Evolutionary conservation across 1,140 invertebrate species (phyloP).

Genomic region (Drosophila virilis): DNA sequence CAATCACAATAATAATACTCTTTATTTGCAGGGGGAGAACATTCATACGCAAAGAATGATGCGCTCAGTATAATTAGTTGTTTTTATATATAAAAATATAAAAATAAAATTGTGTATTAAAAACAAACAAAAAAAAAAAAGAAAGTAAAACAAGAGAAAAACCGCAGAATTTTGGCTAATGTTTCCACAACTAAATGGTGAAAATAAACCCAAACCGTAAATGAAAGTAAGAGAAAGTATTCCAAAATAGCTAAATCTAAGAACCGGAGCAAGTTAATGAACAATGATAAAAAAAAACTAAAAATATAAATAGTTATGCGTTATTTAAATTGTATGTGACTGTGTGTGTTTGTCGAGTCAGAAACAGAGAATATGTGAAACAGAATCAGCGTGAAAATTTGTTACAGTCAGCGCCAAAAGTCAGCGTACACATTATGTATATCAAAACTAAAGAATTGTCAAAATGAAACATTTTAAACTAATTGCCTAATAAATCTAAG

Average conservation of each 20-base stretch:
- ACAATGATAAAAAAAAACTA: conserved; percentile 50
- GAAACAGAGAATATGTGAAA: conserved; percentile 34
- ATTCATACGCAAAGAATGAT: conserved; percentile 91
- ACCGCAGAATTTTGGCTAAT: conserved; percentile 51
- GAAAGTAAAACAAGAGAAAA: conserved; percentile 39
- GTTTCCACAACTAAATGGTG: conserved; percentile 52
- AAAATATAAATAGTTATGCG: conserved; percentile 65
- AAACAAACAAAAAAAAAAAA: conserved; percentile 34
- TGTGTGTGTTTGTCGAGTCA: conserved; percentile 65
- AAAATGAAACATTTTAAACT: conserved; percentile 51
- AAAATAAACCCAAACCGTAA: conserved; percentile 46
- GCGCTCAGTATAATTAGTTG: conserved; percentile 82
- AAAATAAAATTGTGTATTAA: conserved; percentile 75
- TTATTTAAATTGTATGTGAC: conserved; percentile 46
- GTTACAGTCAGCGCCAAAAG: conserved; percentile 56
- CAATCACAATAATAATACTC: conserved; percentile 27
- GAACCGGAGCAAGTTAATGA: conserved; percentile 73
- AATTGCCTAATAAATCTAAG: conserved; percentile 42
- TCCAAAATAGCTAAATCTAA: conserved; percentile 70
- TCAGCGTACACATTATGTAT: conserved; percentile 47
- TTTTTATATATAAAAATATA: conserved; percentile 81
- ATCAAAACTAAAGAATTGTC: conserved; percentile 47
- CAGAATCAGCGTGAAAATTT: conserved; percentile 47
- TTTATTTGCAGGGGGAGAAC: conserved; percentile 88
- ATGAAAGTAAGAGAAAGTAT: conserved; percentile 58